Base-by-base conservation (phyloP, 2,888 invertebrate genomes). In the Autographa pulchrina region DNA sequence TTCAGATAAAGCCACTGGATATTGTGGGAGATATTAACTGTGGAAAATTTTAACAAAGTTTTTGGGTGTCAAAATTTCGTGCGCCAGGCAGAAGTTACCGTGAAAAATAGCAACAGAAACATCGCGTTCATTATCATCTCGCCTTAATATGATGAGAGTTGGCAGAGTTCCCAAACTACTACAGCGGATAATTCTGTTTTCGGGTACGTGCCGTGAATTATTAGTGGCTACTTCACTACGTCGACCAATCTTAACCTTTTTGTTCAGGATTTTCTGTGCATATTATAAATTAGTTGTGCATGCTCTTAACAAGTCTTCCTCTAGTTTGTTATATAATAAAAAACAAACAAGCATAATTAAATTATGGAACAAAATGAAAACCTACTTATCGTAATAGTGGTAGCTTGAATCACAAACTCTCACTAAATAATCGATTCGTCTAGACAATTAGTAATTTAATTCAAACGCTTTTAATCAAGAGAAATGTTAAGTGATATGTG, bases 111-210 rank as follows among this genome's bases (percentile, higher is more conserved):
- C 86, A 90, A 89, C 87, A 88, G 85, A 85, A 88, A 88, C 83
- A 87, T 78, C 79, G 86, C 87, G 88, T 92, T 94, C 91, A 93
- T 94, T 93, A 94, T 93, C 89, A 92, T 92, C 88, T 89, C 90
- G 89, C 87, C 88, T 90, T 93, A 92, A 93, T 93, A 93, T 93
- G 93, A 94, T 91, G 92, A 89, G 90, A 92, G 92, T 94, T 95
- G 94, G 95, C 94, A 91, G 88, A 83, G 89, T 89, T 92, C 92
- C 92, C 91, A 87, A 85, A 86, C 88, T 88, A 86, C 88, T 88
- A 86, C 90, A 85, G 87, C 83, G 85, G 86, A 87, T 94, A 92
- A 93, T 94, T 93, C 92, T 91, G 93, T 94, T 94, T 91, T 89
- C 88, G 88, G 84, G 83, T 89, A 93, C 94, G 94, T 94, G 94